A percentile compares a stretch with the other conserved stretches of the same genome.
Evolutionary conservation across 2,113 vertebrate genomes (phyloP).

Genomic region (Cryptomyrus ogoouensis): DNA sequence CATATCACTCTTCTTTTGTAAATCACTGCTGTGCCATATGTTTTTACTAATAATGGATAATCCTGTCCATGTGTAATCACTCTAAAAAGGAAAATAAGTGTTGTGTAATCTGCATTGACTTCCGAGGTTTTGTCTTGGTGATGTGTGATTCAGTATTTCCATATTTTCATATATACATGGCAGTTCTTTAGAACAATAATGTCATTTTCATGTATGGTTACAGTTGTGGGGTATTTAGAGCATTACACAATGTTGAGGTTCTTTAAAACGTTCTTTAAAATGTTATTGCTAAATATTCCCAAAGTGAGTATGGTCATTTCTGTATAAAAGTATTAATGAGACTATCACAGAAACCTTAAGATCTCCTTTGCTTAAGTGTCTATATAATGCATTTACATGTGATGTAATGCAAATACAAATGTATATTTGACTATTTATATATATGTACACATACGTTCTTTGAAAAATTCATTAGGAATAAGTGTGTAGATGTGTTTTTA

Average conservation of each 20-base stretch:
- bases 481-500: constrained; percentile 27
- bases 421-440: constrained; percentile 6
- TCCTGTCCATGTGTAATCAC: not conserved
- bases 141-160: not conserved
- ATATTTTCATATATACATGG: not conserved
- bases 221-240: not conserved
- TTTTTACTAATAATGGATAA: constrained; percentile 10
- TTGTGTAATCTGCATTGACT: not conserved
- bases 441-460: not conserved
- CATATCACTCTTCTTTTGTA: constrained; percentile 1
- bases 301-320: not conserved
- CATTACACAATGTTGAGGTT: not conserved
- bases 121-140: not conserved
- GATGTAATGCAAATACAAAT: not conserved
- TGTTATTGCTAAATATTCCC: not conserved
- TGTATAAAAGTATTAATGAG: not conserved
- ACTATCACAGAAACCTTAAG: constrained; percentile 19
- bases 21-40: constrained; percentile 32
- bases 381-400: not conserved
- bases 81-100: not conserved
- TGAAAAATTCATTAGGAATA: constrained; percentile 20
- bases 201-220: not conserved
- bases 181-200: constrained; percentile 4
- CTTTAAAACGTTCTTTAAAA: not conserved
- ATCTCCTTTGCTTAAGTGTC: not conserved